phyloP scores from a whole-genome alignment of 1,140 invertebrate species.

The Magallana gigas region DNA sequence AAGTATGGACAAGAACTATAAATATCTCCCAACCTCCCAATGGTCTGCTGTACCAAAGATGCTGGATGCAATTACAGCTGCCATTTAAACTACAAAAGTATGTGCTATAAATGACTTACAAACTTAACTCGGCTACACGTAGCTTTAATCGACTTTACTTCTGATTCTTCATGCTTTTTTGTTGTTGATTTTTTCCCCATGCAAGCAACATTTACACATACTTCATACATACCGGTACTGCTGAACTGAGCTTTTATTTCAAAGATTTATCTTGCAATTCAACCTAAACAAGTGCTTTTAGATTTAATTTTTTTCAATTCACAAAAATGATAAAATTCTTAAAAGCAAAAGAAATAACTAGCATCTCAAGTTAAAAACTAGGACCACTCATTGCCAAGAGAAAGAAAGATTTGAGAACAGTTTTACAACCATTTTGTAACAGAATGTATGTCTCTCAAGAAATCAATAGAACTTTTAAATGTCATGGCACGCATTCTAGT shows the following conservation, averaged over 20 bases:
- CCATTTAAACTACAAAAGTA: neutral
- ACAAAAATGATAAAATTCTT: too few relatives aligned
- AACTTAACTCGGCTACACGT: neutral
- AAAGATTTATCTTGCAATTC: too few relatives aligned
- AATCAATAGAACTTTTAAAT: conserved; percentile 35
- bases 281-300: too few relatives aligned
- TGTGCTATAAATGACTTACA: neutral
- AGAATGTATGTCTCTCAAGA: conserved; percentile 12
- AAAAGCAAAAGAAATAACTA: neutral
- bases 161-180: too few relatives aligned
- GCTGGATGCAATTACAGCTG: neutral
- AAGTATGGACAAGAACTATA: neutral
- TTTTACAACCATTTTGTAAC: conserved; percentile 21
- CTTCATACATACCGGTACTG: too few relatives aligned
- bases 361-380: neutral
- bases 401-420: neutral
- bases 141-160: neutral
- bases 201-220: too few relatives aligned
- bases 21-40: neutral
- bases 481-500: conserved; percentile 18
- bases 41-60: neutral
- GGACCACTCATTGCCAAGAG: neutral
- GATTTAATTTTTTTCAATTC: too few relatives aligned
- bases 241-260: too few relatives aligned
- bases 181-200: too few relatives aligned